Evolutionary conservation across 1,140 invertebrate genomes (phyloP).

Genomic region (Cherax destructor): DNA sequence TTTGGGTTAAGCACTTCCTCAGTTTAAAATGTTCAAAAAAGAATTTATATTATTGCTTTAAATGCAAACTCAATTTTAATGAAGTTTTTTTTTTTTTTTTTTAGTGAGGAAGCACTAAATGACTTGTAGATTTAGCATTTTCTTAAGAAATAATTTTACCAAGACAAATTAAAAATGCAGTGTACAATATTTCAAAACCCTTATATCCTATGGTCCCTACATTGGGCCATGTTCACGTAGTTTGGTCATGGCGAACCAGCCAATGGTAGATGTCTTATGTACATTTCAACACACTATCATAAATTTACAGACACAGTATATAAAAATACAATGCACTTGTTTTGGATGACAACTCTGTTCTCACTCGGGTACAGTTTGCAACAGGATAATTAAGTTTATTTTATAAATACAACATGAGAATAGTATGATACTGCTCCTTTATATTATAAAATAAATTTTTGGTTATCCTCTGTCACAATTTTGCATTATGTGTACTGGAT

Average conservation of each 20-base stretch:
- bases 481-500: not conserved
- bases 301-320: conserved; percentile 42
- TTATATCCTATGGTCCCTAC: not conserved
- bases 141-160: not conserved
- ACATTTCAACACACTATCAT: conserved; percentile 32
- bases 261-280: conserved; percentile 17
- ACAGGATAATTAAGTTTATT: not conserved
- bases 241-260: conserved; percentile 29
- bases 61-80: no score
- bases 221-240: not conserved
- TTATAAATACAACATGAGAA: not conserved
- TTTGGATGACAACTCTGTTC: conserved; percentile 52
- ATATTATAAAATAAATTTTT: conserved; percentile 1
- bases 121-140: no score
- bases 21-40: no score
- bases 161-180: conserved; percentile 16
- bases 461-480: not conserved
- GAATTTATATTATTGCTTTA: no score
- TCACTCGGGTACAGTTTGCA: conserved; percentile 18
- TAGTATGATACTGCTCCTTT: not conserved
- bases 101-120: no score
- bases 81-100: no score
- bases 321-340: conserved; percentile 63
- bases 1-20: no score
- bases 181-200: not conserved